phyloP scores from a whole-genome alignment of 2,797 vertebrate species.

The Clarias laeviceps region DNA sequence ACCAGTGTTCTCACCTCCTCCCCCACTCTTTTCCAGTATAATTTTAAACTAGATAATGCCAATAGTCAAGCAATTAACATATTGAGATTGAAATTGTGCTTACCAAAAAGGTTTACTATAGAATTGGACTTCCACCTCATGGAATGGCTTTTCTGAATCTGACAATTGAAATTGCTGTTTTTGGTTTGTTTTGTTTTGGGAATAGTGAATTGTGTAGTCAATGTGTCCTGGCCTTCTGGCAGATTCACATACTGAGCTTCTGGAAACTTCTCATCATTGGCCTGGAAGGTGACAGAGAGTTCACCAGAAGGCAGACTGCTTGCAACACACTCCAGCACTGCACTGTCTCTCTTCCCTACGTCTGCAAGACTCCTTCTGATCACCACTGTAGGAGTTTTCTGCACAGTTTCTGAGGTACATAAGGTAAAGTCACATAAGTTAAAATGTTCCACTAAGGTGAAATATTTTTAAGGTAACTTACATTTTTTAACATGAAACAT shows the following conservation, averaged over 20 bases:
- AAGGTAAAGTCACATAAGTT: neutral
- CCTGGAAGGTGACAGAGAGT: constrained; percentile 63
- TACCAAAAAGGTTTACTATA: constrained; percentile 55
- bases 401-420: constrained; percentile 51
- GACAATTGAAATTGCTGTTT: constrained; percentile 57
- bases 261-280: neutral
- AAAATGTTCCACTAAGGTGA: neutral
- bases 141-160: constrained; percentile 59
- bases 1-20: too few relatives aligned
- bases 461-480: neutral
- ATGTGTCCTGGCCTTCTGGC: constrained; percentile 46
- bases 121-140: constrained; percentile 7
- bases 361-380: constrained; percentile 64
- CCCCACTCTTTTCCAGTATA: too few relatives aligned
- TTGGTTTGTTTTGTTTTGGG: fast-evolving
- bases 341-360: constrained; percentile 24
- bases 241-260: constrained; percentile 51
- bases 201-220: constrained; percentile 57
- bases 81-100: constrained; percentile 26
- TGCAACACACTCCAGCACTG: constrained; percentile 65
- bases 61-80: too few relatives aligned
- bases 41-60: too few relatives aligned
- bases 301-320: constrained; percentile 56
- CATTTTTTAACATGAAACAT: neutral
- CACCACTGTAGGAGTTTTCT: constrained; percentile 48